Base-by-base conservation (phyloP, 2,888 invertebrate genomes). In the Iphiclides podalirius region DNA sequence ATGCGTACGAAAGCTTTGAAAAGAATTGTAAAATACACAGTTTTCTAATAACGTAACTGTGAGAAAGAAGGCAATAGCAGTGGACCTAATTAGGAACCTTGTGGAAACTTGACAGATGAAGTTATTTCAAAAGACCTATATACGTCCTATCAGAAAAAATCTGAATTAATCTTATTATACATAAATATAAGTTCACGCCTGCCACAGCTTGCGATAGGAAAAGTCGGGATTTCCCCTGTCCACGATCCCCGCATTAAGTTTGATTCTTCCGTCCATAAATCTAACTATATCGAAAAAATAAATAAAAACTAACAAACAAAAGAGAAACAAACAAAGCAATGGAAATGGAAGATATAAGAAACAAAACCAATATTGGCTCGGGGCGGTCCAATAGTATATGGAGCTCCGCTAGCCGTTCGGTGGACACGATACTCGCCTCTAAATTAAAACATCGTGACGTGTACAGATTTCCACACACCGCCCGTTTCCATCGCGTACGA, bases 391-490 rank as follows among this genome's bases (percentile, higher is more conserved):
- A 38, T 23, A 11, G 9, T 23, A 39, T 39, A 38, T n/a, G 20
- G 38, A 6, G 6, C 11, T 12, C 20, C 20, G 2, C 13, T 14
- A 8, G 9, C 13, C 17, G 17, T 1, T 14, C 1, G 38, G 23
- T 14, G 14, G 38, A 14, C 23, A 9, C 23, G 20, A 13, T 23
- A 26, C 14, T 6, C 28, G n/a, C 15, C 16, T 40, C 31, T 31
- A 40, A 40, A 40, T 40, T 40, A 31, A 40, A 28, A 40, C 26
- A 40, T 40, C 40, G 40, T 40, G 40, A 40, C 40, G 40, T 11
- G n/a, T 16, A 11, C 9, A 40, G 40, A 31, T 40, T 39, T 14
- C 26, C 14, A 39, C 39, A 26, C 17, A 39, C 14, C 12, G 16
- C 33, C 12, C 16, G 11, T 9, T 17, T 42, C 34, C 11, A 31